Evolutionary conservation across 1,140 invertebrate genomes (phyloP), one percentile per base, ranked within the genome.

Genomic region (Oryctes rhinoceros): DNA sequence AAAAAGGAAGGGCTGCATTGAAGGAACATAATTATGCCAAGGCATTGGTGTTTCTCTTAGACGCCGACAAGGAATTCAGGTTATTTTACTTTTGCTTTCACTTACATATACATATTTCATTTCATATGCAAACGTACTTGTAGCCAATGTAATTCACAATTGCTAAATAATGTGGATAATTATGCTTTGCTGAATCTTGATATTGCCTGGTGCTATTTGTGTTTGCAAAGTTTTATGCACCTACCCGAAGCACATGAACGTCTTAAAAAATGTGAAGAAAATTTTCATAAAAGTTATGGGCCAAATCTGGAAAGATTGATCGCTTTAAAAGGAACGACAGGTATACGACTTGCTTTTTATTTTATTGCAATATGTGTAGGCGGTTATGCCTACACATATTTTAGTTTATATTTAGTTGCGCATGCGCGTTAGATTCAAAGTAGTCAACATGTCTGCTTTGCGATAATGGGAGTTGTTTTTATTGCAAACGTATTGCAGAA

Each of bases 161-260:
- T 96, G 48, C 87, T 96, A 13, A 89, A 91, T 79, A 86, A 89
- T 0, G 94, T 95, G n/a, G 94, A 96, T 86, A 96, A 96, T 85
- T 95, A 93, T 89, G 95, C 93, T 0, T 87, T 96, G 1, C 88
- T 96, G 5, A 94, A 95, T 87, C 88, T 96, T 82, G 95, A 96
- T 86, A 94, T 96, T 81, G 93, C 93, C 4, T 96, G 95, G 95
- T 95, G 94, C 87, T 96, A 96, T 89, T 88, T 96, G 39, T 92
- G 91, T 84, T 88, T 96, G 18, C 89, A 91, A 84, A 94, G 92
- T 86, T 89, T 95, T 20, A 89, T 90, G 18, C 91, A 94, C 79
- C 86, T 95, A 59, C 93, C 93, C 15, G 93, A 95, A 86, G 94
- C 94, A 3, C 91, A 93, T 53, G 84, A 89, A 7, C 88, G 94